phyloP scores from a whole-genome alignment of 2,113 vertebrate genomes.

The Parus major region DNA sequence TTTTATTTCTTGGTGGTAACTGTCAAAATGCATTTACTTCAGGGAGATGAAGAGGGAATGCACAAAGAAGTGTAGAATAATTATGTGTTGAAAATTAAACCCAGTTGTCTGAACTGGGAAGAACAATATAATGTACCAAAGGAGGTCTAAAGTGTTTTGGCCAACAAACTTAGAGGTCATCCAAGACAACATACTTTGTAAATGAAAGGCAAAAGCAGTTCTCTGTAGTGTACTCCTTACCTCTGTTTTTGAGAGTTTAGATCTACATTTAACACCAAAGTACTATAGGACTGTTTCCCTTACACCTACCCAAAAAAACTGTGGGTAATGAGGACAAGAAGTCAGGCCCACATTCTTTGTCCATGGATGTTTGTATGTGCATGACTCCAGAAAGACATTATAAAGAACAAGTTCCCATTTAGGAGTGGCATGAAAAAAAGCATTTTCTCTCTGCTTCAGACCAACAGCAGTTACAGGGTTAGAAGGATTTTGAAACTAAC shows the following conservation, averaged over 20 bases:
- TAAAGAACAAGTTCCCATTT: neutral
- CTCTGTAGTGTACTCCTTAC: neutral
- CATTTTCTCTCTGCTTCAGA: neutral
- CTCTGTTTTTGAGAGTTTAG: neutral
- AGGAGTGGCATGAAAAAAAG: neutral
- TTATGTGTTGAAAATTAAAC: constrained; percentile 58
- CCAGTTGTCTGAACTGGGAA: constrained; percentile 39
- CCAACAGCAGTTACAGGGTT: neutral
- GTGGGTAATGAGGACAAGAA: neutral
- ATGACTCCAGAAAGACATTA: neutral
- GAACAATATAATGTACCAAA: constrained; percentile 46
- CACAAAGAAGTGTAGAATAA: constrained; percentile 45
- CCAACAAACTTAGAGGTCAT: constrained; percentile 19
- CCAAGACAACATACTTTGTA: constrained; percentile 4
- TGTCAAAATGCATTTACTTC: constrained; percentile 51
- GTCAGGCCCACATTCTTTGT: neutral
- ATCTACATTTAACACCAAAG: neutral
- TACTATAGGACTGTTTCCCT: neutral
- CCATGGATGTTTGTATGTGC: neutral
- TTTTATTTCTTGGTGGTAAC: constrained; percentile 44
- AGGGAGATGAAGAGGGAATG: neutral
- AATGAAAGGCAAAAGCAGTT: neutral
- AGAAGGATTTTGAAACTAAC: neutral
- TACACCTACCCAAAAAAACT: neutral
- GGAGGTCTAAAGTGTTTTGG: constrained; percentile 38